These are phyloP conservation scores for Pseudomyrmex flavicornis DNA, from an alignment of 1,140 invertebrate species.

Conservation along the genomic window DNA sequence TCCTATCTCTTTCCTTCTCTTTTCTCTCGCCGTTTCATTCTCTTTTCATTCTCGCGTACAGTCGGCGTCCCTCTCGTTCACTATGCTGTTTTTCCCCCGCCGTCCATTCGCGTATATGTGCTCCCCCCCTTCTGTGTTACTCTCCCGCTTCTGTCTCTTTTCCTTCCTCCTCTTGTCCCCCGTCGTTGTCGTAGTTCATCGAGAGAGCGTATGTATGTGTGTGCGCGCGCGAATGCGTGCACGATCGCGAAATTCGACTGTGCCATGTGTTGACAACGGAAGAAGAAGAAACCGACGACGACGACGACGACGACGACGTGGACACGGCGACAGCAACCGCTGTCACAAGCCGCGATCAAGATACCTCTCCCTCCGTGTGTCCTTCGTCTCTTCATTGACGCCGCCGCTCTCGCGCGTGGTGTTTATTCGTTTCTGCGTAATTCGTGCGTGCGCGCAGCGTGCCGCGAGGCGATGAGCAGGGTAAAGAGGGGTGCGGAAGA, in stretches of 20 bases:
- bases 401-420: slow-evolving; percentile 57
- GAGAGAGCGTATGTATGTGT: not conserved
- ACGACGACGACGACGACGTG: slow-evolving; percentile 24
- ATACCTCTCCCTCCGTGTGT: not conserved
- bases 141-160: not conserved
- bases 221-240: slow-evolving; percentile 23
- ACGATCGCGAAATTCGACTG: slow-evolving; percentile 28
- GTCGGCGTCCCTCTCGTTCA: slow-evolving; percentile 23
- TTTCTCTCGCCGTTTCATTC: not conserved
- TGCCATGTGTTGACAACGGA: not conserved
- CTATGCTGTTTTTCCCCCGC: not conserved
- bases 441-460: slow-evolving; percentile 36
- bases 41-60: not conserved
- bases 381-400: slow-evolving; percentile 60
- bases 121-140: slow-evolving; percentile 8
- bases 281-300: slow-evolving; percentile 30
- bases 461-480: not conserved
- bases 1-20: slow-evolving; percentile 2
- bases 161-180: not conserved
- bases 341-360: slow-evolving; percentile 4
- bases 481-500: not conserved
- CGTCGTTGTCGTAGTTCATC: not conserved
- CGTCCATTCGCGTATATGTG: slow-evolving; percentile 8
- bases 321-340: not conserved
- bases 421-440: slow-evolving; percentile 59